Base-by-base conservation (phyloP, 2,888 invertebrate genomes). In the Odontocerum albicorne region DNA sequence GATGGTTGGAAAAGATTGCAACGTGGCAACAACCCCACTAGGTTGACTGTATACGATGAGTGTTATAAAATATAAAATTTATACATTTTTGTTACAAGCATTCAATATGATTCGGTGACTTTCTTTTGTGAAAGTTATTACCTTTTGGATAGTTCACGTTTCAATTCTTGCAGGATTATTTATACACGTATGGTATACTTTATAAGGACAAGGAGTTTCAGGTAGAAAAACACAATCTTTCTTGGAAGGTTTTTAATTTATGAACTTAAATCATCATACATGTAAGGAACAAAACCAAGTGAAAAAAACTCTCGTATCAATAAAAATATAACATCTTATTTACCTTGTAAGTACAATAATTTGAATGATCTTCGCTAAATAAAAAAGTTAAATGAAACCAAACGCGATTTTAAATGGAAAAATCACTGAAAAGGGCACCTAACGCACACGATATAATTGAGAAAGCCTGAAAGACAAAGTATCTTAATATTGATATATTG, bases 251-350 rank as follows among this genome's bases (percentile, higher is more conserved):
- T 61, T 59, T 59, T 58, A 55, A 59, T 62, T 49, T 31, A 40
- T 57, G 55, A 57, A 49, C 50, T 62, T 58, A 62, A 60, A 57
- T 57, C 55, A 58, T 55, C 45, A 52, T 57, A 77, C 72, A 77
- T 70, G 72, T 76, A 74, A 77, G 77, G 77, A 77, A 77, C 77
- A 78, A 78, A 74, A 46, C 46, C 46, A 72, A 72, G n/a, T n/a
- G n/a, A 69, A 69, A 38, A 49, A 51, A 43, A 32, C 39, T 40
- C 40, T 50, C 50, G 43, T 16, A 22, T 39, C 15, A 40, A 51
- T 39, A 16, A 39, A 43, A 51, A 42, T 10, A 43, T 32, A 51
- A 51, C 42, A 51, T 43, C n/a, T n/a, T n/a, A n/a, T n/a, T n/a
- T n/a, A 51, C 27, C 40, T 35, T 55, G 38, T 55, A 55, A 55